Conservation (phyloP, 2,888 invertebrate genomes). For the Dorcus parallelipipedus region DNA sequence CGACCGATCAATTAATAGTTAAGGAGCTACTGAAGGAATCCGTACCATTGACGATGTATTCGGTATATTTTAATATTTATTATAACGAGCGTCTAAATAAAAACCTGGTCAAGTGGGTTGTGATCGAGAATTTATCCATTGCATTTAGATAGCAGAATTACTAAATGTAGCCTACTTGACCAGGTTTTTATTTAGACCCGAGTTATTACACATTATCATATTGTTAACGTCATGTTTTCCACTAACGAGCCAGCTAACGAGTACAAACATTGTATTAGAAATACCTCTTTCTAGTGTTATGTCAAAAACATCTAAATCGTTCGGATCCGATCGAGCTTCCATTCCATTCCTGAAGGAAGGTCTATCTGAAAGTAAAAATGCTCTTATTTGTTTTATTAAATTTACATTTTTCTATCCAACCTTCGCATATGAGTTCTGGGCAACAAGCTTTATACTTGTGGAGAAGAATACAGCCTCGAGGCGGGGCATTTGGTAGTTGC, state of each 20-base stretch:
- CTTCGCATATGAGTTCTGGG: slow-evolving; percentile 72
- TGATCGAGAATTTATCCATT: too few species aligned
- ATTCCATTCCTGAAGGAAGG: slow-evolving; percentile 4
- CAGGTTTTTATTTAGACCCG: too few species aligned
- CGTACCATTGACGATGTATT: too few species aligned
- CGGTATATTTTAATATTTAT: too few species aligned
- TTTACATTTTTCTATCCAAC: slow-evolving; percentile 42
- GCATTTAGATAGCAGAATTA: too few species aligned
- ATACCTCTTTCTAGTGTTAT: slow-evolving; percentile 1
- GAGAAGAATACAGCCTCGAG: slow-evolving; percentile 68
- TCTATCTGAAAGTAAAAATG: slow-evolving; percentile 7
- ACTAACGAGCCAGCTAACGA: neutral
- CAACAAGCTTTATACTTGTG: slow-evolving; percentile 71
- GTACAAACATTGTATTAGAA: neutral
- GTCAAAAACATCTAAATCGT: slow-evolving; percentile 12
- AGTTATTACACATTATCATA: too few species aligned
- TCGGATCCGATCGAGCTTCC: slow-evolving; percentile 11
- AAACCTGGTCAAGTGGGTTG: too few species aligned
- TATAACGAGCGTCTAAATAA: too few species aligned
- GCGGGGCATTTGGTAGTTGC: slow-evolving; percentile 70
- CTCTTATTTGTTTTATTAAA: neutral
- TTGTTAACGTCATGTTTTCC: too few species aligned
- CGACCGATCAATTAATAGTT: too few species aligned
- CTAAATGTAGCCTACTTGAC: too few species aligned
- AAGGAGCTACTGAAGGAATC: too few species aligned